Conservation (phyloP, 2,888 invertebrate genomes). For the Dendrolimus houi region DNA sequence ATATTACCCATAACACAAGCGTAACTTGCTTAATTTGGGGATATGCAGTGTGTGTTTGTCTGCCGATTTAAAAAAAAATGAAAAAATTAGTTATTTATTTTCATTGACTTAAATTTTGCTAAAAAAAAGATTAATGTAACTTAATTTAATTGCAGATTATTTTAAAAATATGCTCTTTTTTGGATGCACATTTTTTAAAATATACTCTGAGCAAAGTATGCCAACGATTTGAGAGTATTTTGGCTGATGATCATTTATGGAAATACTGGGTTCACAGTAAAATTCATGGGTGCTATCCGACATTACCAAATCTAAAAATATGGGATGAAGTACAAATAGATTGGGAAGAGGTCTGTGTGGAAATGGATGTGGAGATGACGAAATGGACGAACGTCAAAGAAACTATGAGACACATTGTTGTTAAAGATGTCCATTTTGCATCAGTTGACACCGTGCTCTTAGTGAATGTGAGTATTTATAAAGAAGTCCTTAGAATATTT, state of each 20-base stretch:
- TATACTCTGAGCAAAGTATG: slow-evolving; percentile 72
- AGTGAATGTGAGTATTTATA: slow-evolving; percentile 61
- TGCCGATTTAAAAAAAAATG: too few species aligned
- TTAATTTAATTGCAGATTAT: slow-evolving; percentile 62
- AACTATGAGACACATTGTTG: slow-evolving; percentile 61
- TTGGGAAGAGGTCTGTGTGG: slow-evolving; percentile 77
- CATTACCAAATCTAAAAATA: slow-evolving; percentile 45
- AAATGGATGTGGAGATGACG: slow-evolving; percentile 74
- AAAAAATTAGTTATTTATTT: too few species aligned
- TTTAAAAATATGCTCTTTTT: slow-evolving; percentile 76
- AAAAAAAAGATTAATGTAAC: too few species aligned
- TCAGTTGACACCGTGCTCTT: slow-evolving; percentile 76
- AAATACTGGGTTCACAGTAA: slow-evolving; percentile 66
- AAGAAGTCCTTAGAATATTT: too few species aligned
- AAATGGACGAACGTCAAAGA: slow-evolving; percentile 70
- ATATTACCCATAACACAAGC: too few species aligned
- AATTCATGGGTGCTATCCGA: slow-evolving; percentile 51
- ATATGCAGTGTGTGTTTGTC: too few species aligned
- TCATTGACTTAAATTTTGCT: too few species aligned
- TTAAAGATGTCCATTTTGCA: slow-evolving; percentile 73
- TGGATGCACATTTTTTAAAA: slow-evolving; percentile 74
- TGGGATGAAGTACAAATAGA: slow-evolving; percentile 57
- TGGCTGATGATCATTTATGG: slow-evolving; percentile 75
- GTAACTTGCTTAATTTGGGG: too few species aligned
- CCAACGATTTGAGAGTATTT: slow-evolving; percentile 71